phyloP scores from a whole-genome alignment of 2,797 vertebrate genomes.

The Pseudochaenichthys georgianus region DNA sequence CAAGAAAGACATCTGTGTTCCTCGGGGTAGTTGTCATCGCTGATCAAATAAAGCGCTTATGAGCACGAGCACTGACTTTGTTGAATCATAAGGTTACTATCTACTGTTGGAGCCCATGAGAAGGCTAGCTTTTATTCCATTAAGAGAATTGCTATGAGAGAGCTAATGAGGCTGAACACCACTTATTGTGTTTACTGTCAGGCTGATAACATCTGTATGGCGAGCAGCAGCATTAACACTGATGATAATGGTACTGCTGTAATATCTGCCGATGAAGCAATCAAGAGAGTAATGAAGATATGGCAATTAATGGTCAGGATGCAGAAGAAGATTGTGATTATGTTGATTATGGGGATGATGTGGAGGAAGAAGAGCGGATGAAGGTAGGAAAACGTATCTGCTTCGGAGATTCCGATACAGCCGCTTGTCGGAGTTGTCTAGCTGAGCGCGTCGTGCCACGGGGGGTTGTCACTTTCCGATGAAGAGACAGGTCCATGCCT shows the following conservation, averaged over 20 bases:
- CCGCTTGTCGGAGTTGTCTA: slow-evolving; percentile 52
- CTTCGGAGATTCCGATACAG: slow-evolving; percentile 64
- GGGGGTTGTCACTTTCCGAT: slow-evolving; percentile 81
- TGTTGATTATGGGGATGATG: slow-evolving; percentile 29
- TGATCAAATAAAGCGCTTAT: slow-evolving; percentile 70
- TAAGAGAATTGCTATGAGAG: slow-evolving; percentile 10
- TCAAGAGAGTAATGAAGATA: slow-evolving; percentile 37
- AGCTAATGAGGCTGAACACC: slow-evolving; percentile 26
- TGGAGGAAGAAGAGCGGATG: slow-evolving; percentile 32
- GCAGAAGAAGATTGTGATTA: slow-evolving; percentile 37
- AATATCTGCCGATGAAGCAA: slow-evolving; percentile 33
- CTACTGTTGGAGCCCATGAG: slow-evolving; percentile 2
- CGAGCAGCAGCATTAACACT: slow-evolving; percentile 23
- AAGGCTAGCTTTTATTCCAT: slow-evolving; percentile 13
- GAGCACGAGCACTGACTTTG: slow-evolving; percentile 42
- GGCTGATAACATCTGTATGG: slow-evolving; percentile 29
- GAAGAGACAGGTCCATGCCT: slow-evolving; percentile 79
- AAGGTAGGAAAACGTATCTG: slow-evolving; percentile 41
- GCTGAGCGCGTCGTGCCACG: slow-evolving; percentile 59
- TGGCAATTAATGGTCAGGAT: slow-evolving; percentile 53
- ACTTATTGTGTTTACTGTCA: slow-evolving; percentile 32
- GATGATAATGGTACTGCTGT: slow-evolving; percentile 37
- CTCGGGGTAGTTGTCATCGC: slow-evolving; percentile 63
- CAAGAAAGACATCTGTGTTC: slow-evolving; percentile 56
- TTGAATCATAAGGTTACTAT: slow-evolving; percentile 51